Evolutionary conservation across 2,113 vertebrate species (phyloP).

Genomic region (Rhipidura dahli): DNA sequence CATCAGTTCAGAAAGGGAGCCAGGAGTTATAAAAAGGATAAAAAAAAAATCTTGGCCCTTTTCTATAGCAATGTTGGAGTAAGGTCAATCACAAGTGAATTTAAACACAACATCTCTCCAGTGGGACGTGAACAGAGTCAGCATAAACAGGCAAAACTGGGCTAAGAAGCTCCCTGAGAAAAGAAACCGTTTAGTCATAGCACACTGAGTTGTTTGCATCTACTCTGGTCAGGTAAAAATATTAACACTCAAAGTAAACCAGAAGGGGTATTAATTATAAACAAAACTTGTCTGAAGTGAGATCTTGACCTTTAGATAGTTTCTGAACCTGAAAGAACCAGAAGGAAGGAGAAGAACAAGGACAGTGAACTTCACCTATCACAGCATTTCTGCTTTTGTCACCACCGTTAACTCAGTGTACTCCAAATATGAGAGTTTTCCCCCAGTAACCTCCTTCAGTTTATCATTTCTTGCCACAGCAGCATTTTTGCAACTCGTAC

Average conservation of each 20-base stretch:
- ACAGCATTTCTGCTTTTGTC: not conserved
- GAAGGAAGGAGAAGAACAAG: not conserved
- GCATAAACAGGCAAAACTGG: not conserved
- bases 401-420: not conserved
- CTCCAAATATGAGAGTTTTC: not conserved
- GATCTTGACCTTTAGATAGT: not conserved
- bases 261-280: not conserved
- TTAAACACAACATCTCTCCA: constrained; percentile 15
- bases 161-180: not conserved
- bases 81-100: constrained; percentile 42
- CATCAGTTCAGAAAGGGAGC: constrained; percentile 14
- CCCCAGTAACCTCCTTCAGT: not conserved
- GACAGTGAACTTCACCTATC: not conserved
- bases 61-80: not conserved
- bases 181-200: not conserved
- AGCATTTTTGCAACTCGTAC: not conserved
- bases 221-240: not conserved
- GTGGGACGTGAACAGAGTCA: not conserved
- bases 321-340: not conserved
- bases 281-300: not conserved
- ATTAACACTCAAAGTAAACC: not conserved
- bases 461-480: not conserved
- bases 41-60: constrained; percentile 35
- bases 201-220: not conserved
- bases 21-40: constrained; percentile 60